Conservation (phyloP, 1,140 invertebrate species). For the Cydia splendana region DNA sequence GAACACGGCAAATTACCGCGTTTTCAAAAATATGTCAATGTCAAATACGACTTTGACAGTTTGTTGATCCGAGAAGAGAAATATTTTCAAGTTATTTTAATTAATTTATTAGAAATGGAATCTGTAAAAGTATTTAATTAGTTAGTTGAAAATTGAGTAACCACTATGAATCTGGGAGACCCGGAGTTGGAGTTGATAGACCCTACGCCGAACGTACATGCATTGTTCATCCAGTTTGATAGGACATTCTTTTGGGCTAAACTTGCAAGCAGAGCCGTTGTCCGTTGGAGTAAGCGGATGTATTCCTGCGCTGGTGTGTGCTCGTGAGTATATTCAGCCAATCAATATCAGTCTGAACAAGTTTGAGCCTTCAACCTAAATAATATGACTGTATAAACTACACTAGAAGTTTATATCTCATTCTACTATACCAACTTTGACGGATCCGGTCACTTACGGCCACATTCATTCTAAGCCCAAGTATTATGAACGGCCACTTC, state of each 20-base stretch:
- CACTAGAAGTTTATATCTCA: too few species aligned
- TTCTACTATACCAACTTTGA: too few species aligned
- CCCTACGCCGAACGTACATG: conserved; percentile 95
- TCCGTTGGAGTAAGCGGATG: conserved; percentile 98
- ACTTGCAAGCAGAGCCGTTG: conserved; percentile 85
- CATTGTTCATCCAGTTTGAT: conserved; percentile 93
- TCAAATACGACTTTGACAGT: conserved; percentile 7
- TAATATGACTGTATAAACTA: too few species aligned
- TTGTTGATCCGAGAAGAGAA: not conserved
- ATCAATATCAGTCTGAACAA: not conserved
- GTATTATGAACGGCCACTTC: too few species aligned
- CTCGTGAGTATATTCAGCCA: conserved; percentile 58
- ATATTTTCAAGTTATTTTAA: not conserved
- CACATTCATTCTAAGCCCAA: too few species aligned
- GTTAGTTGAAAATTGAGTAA: not conserved
- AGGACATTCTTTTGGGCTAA: conserved; percentile 90
- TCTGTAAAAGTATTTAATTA: conserved; percentile 20
- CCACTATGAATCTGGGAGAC: conserved; percentile 79
- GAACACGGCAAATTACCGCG: conserved; percentile 12
- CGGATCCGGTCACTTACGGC: too few species aligned
- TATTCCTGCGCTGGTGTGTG: conserved; percentile 87
- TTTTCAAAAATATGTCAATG: conserved; percentile 27
- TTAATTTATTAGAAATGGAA: conserved; percentile 44
- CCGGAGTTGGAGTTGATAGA: conserved; percentile 91
- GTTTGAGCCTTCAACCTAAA: not conserved